A percentile compares a stretch with the other conserved stretches of the same genome.
These are phyloP conservation scores for Ptilonorhynchus violaceus DNA, from an alignment of 2,113 vertebrate genomes.

Conservation along the genomic window DNA sequence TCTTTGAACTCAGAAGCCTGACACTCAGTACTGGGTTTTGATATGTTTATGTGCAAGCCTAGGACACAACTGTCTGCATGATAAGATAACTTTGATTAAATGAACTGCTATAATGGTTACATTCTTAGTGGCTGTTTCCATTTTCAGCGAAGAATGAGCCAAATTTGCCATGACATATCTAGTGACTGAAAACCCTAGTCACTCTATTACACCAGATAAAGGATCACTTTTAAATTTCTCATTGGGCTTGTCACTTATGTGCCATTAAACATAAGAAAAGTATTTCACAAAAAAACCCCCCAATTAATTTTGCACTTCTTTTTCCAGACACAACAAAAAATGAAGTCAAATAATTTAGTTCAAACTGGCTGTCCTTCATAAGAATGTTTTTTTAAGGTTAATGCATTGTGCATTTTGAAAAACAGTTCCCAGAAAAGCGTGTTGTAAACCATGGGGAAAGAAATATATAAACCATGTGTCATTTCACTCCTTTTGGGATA, in stretches of 20 bases:
- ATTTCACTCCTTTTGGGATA: neutral
- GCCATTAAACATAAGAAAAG: neutral
- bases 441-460: neutral
- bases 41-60: neutral
- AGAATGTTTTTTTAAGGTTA: neutral
- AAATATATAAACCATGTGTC: neutral
- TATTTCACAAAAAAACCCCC: neutral
- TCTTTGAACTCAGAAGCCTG: neutral
- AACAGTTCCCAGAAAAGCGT: neutral
- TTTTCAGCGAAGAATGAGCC: neutral
- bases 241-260: neutral
- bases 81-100: conserved; percentile 4
- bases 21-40: neutral
- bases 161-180: neutral
- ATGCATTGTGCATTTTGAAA: neutral
- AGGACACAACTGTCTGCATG: neutral
- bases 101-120: neutral
- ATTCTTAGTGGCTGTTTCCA: neutral
- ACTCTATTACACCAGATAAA: neutral
- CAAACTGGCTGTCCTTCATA: neutral
- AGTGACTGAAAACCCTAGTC: neutral
- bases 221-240: neutral
- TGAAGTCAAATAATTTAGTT: neutral
- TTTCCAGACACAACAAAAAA: neutral
- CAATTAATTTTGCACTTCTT: neutral